Evolutionary conservation across 2,113 vertebrate genomes (phyloP), one percentile per base, ranked within the genome.

Genomic region (Drymodes brunneopygia): DNA sequence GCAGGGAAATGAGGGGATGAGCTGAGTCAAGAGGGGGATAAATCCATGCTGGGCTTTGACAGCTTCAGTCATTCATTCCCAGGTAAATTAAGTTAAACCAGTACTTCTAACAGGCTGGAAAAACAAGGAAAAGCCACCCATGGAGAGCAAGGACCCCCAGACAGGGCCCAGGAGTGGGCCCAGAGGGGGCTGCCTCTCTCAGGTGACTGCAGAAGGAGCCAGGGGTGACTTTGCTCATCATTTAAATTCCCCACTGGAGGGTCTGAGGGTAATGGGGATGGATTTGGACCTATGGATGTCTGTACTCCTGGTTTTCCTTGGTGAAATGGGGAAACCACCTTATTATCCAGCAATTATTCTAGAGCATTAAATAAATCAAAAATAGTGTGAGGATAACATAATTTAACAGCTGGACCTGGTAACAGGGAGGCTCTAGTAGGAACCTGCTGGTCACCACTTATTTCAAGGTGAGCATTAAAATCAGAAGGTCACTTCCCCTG

Each of bases 381-480:
- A 53, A 0, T 3, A 11, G 13, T 2, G 11, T 33, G 44, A 28
- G 28, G 12, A 17, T 4, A 17, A 24, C 17, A 3, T 1, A 38
- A 4, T 35, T 69, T 23, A 71, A 44, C 17, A 64, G 31, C 14
- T 81, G 74, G 23, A 9, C 36, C 29, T 21, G 29, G 20, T 48
- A 56, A 21, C 5, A 38, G 33, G 21, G 36, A 72, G 29, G 12
- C 4, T 45, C 3, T 8, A 17, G 10, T 13, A 15, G 44, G 60
- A 84, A 58, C 3, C 23, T 89, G n/a, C 20, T 53, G 44, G 27
- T 60, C 18, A 71, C 6, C 15, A 24, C 10, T 71, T 62, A 33
- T 33, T 82, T 64, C 12, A 31, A 64, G 33, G 14, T 36, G 19
- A 72, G 58, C 42, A 29, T 48, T 71, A 40, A 79, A 77, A 61